These are phyloP conservation scores for Gobiocypris rarus DNA, from an alignment of 2,113 vertebrate genomes.

Conservation along the genomic window DNA sequence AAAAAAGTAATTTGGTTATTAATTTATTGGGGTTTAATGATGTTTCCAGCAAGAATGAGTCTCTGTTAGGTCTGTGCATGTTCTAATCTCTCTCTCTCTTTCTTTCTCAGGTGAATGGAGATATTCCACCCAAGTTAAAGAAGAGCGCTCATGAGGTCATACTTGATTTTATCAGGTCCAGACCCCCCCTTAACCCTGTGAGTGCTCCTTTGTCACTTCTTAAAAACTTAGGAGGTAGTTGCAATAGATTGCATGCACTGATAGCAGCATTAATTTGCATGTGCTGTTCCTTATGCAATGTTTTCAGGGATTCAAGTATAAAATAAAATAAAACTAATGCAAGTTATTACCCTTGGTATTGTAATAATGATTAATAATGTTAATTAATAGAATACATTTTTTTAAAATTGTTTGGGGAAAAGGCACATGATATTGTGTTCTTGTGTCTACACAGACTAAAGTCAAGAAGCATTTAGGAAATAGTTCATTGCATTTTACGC, in stretches of 20 bases:
- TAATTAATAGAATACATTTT: too few species aligned
- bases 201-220: slow-evolving; percentile 55
- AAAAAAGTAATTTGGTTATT: too few species aligned
- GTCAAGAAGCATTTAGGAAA: too few species aligned
- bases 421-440: too few species aligned
- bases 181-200: slow-evolving; percentile 97
- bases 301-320: too few species aligned
- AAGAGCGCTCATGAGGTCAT: slow-evolving; percentile 99
- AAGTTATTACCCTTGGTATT: too few species aligned
- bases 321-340: too few species aligned
- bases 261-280: neutral
- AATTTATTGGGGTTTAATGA: neutral
- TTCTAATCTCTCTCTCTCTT: neutral
- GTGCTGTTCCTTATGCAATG: neutral
- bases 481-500: too few species aligned
- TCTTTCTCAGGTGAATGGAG: slow-evolving; percentile 85
- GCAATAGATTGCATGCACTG: neutral
- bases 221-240: neutral
- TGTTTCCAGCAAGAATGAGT: neutral
- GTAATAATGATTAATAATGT: too few species aligned
- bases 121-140: slow-evolving; percentile 92
- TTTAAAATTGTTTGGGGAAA: too few species aligned
- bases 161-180: slow-evolving; percentile 96
- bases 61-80: neutral
- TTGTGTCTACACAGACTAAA: too few species aligned